Conservation (phyloP, 2,888 invertebrate genomes). For the Nephrocerus scutellatus region DNA sequence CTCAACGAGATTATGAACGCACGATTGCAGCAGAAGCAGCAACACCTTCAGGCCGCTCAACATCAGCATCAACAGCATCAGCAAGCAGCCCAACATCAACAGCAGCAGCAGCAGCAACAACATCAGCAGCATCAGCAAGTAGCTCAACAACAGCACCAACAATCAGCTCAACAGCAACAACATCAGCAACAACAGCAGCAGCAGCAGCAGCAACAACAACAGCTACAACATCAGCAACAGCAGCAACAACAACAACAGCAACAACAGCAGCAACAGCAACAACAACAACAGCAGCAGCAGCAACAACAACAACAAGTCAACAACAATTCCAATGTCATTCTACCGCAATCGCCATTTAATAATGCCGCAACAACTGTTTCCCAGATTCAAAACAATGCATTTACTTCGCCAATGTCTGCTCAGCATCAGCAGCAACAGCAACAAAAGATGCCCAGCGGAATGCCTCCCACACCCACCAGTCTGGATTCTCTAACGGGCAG, state of each 20-base stretch:
- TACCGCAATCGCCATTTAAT: slow-evolving; percentile 38
- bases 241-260: slow-evolving; percentile 47
- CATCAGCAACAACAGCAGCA: too few species aligned
- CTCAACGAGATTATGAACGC: slow-evolving; percentile 58
- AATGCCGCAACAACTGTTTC: too few species aligned
- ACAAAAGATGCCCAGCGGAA: slow-evolving; percentile 27
- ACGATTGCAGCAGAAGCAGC: slow-evolving; percentile 45
- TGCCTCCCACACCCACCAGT: slow-evolving; percentile 52
- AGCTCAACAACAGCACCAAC: slow-evolving; percentile 27
- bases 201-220: too few species aligned
- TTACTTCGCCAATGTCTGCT: slow-evolving; percentile 28
- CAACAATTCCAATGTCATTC: slow-evolving; percentile 29
- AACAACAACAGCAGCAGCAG: slow-evolving; percentile 29
- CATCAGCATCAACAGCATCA: slow-evolving; percentile 20
- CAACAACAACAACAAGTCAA: slow-evolving; percentile 24
- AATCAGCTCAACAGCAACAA: too few species aligned
- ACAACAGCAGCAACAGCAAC: slow-evolving; percentile 16
- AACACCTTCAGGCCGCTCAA: slow-evolving; percentile 17
- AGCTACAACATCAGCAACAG: slow-evolving; percentile 34
- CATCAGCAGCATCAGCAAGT: too few species aligned
- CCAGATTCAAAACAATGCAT: slow-evolving; percentile 32
- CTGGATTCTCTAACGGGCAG: slow-evolving; percentile 45
- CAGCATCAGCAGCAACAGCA: slow-evolving; percentile 22
- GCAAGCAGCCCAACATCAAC: too few species aligned
- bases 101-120: too few species aligned